Evolutionary conservation across 1,140 invertebrate genomes (phyloP), one percentile per base, ranked within the genome.

Genomic region (Hyles euphorbiae): DNA sequence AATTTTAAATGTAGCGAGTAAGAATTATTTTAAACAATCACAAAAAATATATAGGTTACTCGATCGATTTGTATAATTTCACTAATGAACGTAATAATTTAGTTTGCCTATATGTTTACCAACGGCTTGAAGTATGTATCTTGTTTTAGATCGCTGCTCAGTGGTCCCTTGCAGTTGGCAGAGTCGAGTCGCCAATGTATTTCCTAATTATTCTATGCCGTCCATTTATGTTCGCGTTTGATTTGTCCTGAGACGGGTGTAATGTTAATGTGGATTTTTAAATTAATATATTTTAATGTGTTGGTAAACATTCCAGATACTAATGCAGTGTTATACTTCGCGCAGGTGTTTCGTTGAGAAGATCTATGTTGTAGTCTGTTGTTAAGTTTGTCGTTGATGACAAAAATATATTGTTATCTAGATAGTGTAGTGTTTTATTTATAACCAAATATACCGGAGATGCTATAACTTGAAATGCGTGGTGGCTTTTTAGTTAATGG

Each of bases 391-490:
- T 84, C 84, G 80, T 87, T 87, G 81, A 82, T 85, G 75, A 85
- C 81, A 85, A 87, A 79, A 87, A 87, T 88, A 88, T 87, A 88
- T 87, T 88, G 86, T 88, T 88, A 87, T 83, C 83, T 87, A 88
- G 82, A 88, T 83, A 78, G 68, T 64, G 45, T 65, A 57, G 65
- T 60, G 66, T 72, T 72, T 75, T 57, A 65, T 70, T 75, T 52
- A 7, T 11, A 11, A 3, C n/a, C 7, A 53, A 43, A 44, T 11
- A 22, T 22, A 22, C 0, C 0, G 22, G 22, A 22, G 22, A 22
- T 22, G 22, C 22, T 22, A 22, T 2, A 22, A 22, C 22, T 22
- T 22, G 22, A 2, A 22, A 22, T 0, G 22, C 22, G 22, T 2
- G 2, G 22, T 22, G 22, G 2, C 22, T 2, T 22, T 0, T 22